A percentile compares a stretch with the other conserved stretches of the same genome.
Evolutionary conservation across 1,140 invertebrate species (phyloP).

Genomic region (Drosophila chauvacae): DNA sequence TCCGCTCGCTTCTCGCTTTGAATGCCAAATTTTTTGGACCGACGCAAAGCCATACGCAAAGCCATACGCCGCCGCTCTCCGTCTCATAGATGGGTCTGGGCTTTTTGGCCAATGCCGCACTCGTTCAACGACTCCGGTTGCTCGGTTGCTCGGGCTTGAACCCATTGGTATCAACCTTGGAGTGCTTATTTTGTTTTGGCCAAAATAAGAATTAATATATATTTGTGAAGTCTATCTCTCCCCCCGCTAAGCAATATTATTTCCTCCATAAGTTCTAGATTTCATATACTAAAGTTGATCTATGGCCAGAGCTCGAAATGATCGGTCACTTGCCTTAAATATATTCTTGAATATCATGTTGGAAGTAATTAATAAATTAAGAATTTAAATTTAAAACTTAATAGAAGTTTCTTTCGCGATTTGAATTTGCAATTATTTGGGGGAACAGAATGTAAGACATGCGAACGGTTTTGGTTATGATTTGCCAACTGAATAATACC

Average conservation of each 20-base stretch:
- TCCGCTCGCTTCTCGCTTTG: constrained; percentile 16
- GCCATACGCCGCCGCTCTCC: not conserved
- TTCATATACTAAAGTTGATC: not conserved
- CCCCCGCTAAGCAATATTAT: not conserved
- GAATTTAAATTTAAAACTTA: not conserved
- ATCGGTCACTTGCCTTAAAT: not conserved
- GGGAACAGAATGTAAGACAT: constrained; percentile 9
- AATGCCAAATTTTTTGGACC: constrained; percentile 48
- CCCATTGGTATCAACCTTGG: constrained; percentile 3
- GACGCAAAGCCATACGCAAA: not conserved
- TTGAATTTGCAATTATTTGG: not conserved
- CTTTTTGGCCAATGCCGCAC: constrained; percentile 55
- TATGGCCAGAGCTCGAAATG: not conserved
- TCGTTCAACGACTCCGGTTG: constrained; percentile 62
- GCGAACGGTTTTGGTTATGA: constrained; percentile 19
- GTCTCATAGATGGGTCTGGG: constrained; percentile 19
- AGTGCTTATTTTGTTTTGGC: constrained; percentile 1
- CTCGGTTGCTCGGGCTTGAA: constrained; percentile 41
- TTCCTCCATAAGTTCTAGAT: constrained; percentile 1
- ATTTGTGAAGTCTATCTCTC: not conserved
- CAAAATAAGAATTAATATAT: not conserved
- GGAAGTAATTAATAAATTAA: not conserved
- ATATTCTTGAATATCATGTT: not conserved
- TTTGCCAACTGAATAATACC: constrained; percentile 70
- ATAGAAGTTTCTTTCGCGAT: not conserved